Evolutionary conservation across 2,113 vertebrate species (phyloP).

Genomic region (Mus pahari): DNA sequence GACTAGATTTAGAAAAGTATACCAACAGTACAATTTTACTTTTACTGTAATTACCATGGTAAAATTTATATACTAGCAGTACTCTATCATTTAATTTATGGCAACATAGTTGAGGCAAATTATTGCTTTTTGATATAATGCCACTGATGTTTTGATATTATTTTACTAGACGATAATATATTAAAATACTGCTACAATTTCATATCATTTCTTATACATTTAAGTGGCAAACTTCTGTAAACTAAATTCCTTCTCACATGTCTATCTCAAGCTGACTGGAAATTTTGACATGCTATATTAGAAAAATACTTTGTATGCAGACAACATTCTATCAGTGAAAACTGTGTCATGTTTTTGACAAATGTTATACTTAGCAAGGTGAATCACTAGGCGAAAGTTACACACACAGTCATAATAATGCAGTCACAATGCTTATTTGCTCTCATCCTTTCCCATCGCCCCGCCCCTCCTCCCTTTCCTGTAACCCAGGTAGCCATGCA

Average conservation of each 20-base stretch:
- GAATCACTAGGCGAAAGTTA: conserved; percentile 51
- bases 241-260: conserved; percentile 82
- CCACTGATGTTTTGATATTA: conserved; percentile 84
- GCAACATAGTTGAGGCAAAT: conserved; percentile 83
- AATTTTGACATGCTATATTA: conserved; percentile 30
- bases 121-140: conserved; percentile 86
- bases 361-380: conserved; percentile 49
- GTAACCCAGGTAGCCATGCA: neutral
- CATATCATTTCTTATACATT: conserved; percentile 82
- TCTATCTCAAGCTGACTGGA: conserved; percentile 75
- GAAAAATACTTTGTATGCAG: conserved; percentile 33
- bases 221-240: conserved; percentile 82
- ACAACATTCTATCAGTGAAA: neutral
- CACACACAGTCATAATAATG: conserved; percentile 28
- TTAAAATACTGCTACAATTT: conserved; percentile 83
- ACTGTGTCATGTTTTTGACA: conserved; percentile 23
- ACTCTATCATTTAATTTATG: conserved; percentile 83
- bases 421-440: conserved; percentile 38
- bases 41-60: conserved; percentile 84
- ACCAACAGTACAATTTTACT: conserved; percentile 86
- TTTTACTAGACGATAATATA: conserved; percentile 80
- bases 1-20: conserved; percentile 81
- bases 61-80: conserved; percentile 83
- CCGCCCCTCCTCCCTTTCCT: neutral
- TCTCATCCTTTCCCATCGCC: neutral